Conservation (phyloP, 1,140 invertebrate genomes). For the Tetramorium simillimum region DNA sequence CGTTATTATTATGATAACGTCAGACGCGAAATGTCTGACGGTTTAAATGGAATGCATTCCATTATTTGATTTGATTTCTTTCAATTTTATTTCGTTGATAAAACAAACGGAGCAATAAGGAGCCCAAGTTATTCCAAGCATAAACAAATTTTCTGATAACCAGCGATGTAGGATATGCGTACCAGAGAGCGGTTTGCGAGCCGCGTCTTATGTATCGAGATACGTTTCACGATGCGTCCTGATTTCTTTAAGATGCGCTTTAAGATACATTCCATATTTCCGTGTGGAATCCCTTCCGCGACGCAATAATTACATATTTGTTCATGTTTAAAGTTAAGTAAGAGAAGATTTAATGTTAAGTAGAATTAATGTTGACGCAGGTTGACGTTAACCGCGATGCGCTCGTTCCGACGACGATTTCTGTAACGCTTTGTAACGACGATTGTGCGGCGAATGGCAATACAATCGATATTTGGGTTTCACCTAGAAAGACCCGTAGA, state of each 20-base stretch:
- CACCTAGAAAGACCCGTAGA: background rate
- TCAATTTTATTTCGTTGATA: background rate
- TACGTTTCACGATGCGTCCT: background rate
- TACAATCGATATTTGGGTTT: constrained; percentile 69
- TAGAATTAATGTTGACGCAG: constrained; percentile 35
- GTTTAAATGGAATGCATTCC: background rate
- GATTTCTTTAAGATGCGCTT: background rate
- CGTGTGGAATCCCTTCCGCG: constrained; percentile 10
- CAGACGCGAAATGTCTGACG: background rate
- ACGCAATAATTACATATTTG: constrained; percentile 30
- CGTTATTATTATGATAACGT: background rate
- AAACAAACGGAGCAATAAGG: constrained; percentile 1
- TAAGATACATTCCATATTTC: background rate
- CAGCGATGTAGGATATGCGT: background rate
- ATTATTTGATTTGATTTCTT: background rate
- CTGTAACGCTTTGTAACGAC: constrained; percentile 50
- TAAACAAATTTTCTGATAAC: background rate
- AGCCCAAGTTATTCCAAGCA: background rate
- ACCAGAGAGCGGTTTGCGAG: background rate
- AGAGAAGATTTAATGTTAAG: constrained; percentile 35
- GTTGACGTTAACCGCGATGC: constrained; percentile 3
- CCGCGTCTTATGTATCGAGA: background rate
- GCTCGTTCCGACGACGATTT: constrained; percentile 16
- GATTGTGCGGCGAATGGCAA: constrained; percentile 65
- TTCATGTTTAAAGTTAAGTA: constrained; percentile 53